Base-by-base conservation (phyloP, 1,140 invertebrate genomes). In the Stenopsyche tienmushanensis region DNA sequence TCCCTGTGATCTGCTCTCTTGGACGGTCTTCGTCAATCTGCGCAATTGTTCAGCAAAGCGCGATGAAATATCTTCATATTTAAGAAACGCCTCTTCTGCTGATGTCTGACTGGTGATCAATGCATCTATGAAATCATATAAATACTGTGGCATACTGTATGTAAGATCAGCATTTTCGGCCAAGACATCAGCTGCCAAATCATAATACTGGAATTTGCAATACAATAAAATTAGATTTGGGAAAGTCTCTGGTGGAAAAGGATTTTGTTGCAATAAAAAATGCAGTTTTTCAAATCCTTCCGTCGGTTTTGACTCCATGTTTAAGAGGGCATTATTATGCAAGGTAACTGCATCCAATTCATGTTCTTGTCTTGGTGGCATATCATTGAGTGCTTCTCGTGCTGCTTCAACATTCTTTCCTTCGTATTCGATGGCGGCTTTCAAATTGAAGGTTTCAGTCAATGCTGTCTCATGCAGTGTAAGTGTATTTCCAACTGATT, bases 371-470 rank as follows among this genome's bases (percentile, higher is more conserved):
- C 93, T 79, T 0, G 97, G 97, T 21, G 98, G 98, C 92, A 99
- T 97, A 78, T 99, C 98, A 0, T 93, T 93, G 45, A 99, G 79
- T 0, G 97, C 96, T 81, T 98, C 96, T 75, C 88, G 85, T 8
- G 97, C 94, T 17, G 91, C 88, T 71, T 95, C 92, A 75, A 88
- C 85, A 78, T 99, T 98, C 81, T 97, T 97, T 20, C 96, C 82
- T 75, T 98, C 93, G 80, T 96, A 99, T 80, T 99, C 96, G 71
- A 99, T 96, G 1, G 97, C 97, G 15, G 96, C 96, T 83, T 98
- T 99, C 0, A 99, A 83, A 81, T 99, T 99, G 73, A 99, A 98
- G 0, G 97, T 96, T 82, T 99, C 97, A 13, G 98, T 94, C 1
- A 99, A 81, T 26, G 96, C 96, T 18, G 97, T 98, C 78, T 99